Evolutionary conservation across 1,140 invertebrate genomes (phyloP).

Genomic region (Drosophila sulfurigaster): DNA sequence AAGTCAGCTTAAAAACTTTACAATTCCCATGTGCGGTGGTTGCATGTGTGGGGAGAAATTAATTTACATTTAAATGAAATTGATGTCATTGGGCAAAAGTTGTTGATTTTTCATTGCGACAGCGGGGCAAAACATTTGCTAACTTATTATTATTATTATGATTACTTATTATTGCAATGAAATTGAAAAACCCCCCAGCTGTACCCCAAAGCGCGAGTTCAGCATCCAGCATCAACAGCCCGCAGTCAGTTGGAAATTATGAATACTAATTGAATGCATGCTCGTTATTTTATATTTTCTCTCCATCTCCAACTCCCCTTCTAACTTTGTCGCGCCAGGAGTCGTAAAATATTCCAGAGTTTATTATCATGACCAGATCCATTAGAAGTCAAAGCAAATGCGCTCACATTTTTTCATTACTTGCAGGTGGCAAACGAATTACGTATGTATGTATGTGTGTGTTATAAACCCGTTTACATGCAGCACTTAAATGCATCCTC

Average conservation of each 20-base stretch:
- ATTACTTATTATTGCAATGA: conserved; percentile 33
- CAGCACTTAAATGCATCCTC: conserved; percentile 57
- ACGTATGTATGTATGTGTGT: conserved; percentile 34
- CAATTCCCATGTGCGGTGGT: conserved; percentile 6
- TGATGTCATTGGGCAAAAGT: conserved; percentile 45
- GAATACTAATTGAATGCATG: conserved; percentile 1
- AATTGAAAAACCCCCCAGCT: conserved; percentile 27
- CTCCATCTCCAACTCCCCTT: not conserved
- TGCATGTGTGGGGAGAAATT: conserved; percentile 43
- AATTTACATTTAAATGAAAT: conserved; percentile 67
- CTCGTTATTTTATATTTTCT: not conserved
- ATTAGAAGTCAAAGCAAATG: conserved; percentile 19
- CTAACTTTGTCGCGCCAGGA: not conserved
- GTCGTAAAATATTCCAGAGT: conserved; percentile 4
- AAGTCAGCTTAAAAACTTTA: conserved; percentile 60
- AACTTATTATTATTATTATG: conserved; percentile 28
- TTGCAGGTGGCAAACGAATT: conserved; percentile 45
- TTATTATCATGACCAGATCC: conserved; percentile 25
- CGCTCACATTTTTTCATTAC: conserved; percentile 33
- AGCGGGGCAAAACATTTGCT: conserved; percentile 34
- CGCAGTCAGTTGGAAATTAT: not conserved
- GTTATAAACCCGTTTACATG: conserved; percentile 51
- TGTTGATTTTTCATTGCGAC: conserved; percentile 30
- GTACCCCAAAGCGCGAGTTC: not conserved
- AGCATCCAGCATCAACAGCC: conserved; percentile 10